Evolutionary conservation across 2,113 vertebrate species (phyloP).

Genomic region (Butorides virescens): DNA sequence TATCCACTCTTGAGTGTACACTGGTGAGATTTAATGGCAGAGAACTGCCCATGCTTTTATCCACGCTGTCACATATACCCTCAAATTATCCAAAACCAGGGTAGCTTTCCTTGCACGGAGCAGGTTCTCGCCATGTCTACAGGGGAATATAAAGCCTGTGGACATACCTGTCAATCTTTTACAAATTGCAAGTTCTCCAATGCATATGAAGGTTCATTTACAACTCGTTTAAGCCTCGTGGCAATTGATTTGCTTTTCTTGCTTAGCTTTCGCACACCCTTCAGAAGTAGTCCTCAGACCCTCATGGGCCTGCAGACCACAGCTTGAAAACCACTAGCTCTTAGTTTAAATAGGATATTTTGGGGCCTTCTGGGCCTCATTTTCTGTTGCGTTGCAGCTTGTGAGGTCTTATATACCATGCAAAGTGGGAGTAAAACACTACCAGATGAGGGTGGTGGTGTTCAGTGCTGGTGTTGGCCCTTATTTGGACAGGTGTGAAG

Average conservation of each 20-base stretch:
- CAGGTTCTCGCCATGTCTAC: not conserved
- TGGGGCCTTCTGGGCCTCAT: not conserved
- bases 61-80: not conserved
- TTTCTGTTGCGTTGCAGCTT: slow-evolving; percentile 28
- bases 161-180: not conserved
- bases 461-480: not conserved
- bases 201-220: not conserved
- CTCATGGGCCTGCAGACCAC: not conserved
- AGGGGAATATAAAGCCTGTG: not conserved
- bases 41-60: not conserved
- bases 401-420: slow-evolving; percentile 12
- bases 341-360: slow-evolving; percentile 3
- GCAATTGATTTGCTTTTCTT: slow-evolving; percentile 4
- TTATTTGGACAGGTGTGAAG: slow-evolving; percentile 2
- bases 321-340: slow-evolving; percentile 7
- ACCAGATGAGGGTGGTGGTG: not conserved
- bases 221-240: not conserved
- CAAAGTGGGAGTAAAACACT: not conserved
- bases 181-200: not conserved
- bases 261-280: not conserved
- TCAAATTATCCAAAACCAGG: not conserved
- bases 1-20: not conserved
- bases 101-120: not conserved
- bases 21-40: not conserved
- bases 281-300: slow-evolving; percentile 2